These are phyloP conservation scores for Acrobasis repandana DNA, from an alignment of 2,888 invertebrate genomes.

Conservation along the genomic window DNA sequence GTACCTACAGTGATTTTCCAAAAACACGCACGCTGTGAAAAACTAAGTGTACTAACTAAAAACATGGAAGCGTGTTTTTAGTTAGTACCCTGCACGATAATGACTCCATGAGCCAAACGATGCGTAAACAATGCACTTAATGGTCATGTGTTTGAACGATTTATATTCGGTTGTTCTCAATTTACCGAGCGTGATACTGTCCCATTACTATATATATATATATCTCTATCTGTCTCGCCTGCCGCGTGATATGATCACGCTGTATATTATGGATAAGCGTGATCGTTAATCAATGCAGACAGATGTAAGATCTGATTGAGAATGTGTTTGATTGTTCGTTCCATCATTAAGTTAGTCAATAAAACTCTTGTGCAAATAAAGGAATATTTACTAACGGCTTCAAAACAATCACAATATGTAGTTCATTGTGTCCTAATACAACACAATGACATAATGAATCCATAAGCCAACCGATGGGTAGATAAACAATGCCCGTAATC, in stretches of 20 bases:
- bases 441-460: constrained; percentile 57
- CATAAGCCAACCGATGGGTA: constrained; percentile 49
- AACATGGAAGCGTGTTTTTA: too few relatives aligned
- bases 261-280: constrained; percentile 9
- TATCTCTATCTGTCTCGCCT: constrained; percentile 29
- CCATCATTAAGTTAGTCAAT: too few relatives aligned
- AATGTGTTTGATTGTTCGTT: too few relatives aligned
- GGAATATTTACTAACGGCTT: too few relatives aligned
- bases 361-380: too few relatives aligned
- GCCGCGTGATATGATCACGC: constrained; percentile 12
- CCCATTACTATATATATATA: constrained; percentile 65
- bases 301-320: constrained; percentile 5
- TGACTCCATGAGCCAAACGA: constrained; percentile 48
- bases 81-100: constrained; percentile 38
- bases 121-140: constrained; percentile 61
- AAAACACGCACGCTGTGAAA: too few relatives aligned
- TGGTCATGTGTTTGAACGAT: constrained; percentile 49
- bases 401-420: too few relatives aligned
- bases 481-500: constrained; percentile 61
- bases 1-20: too few relatives aligned
- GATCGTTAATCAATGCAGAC: constrained; percentile 1
- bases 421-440: too few relatives aligned
- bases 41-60: too few relatives aligned
- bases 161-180: constrained; percentile 61
- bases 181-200: constrained; percentile 67